Evolutionary conservation across 92 coral and sea anemone genomes (phyloP).

Genomic region (Epizoanthus fatuus): DNA sequence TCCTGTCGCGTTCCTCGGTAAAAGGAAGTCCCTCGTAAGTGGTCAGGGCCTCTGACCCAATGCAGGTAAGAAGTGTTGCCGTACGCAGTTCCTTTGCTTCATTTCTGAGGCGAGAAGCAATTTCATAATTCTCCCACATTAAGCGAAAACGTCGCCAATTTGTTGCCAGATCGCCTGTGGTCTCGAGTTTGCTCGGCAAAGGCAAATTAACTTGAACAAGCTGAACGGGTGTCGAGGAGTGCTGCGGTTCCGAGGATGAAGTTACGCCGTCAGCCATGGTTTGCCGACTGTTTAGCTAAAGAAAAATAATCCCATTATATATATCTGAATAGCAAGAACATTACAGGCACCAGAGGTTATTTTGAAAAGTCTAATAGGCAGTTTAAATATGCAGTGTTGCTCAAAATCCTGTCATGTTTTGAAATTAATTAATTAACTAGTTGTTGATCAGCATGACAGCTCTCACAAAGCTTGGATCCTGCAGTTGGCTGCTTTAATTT

Average conservation of each 20-base stretch:
- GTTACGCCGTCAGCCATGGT: background rate
- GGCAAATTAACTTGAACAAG: constrained; percentile 48
- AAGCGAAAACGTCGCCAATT: constrained; percentile 53
- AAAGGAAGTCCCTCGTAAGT: constrained; percentile 61
- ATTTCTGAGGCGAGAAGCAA: constrained; percentile 31
- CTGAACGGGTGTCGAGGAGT: background rate
- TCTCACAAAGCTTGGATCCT: too few relatives aligned
- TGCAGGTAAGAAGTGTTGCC: constrained; percentile 65
- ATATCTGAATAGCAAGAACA: too few relatives aligned
- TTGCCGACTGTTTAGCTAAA: background rate
- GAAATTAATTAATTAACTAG: too few relatives aligned
- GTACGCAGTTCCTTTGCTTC: constrained; percentile 52
- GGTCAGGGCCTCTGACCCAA: constrained; percentile 63
- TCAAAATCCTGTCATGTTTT: too few relatives aligned
- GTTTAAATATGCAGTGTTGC: too few relatives aligned
- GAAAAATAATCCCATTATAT: background rate
- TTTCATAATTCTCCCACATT: constrained; percentile 62
- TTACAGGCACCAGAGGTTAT: too few relatives aligned
- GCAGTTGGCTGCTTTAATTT: too few relatives aligned
- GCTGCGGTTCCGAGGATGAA: background rate
- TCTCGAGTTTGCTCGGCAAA: constrained; percentile 52
- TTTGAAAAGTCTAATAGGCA: too few relatives aligned
- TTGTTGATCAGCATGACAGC: too few relatives aligned
- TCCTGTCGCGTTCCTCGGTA: constrained; percentile 28
- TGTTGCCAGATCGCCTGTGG: constrained; percentile 45